A percentile compares a stretch with the other conserved stretches of the same genome.
These are phyloP conservation scores for Chymomyza amoena DNA, from an alignment of 2,888 invertebrate genomes.

Conservation along the genomic window DNA sequence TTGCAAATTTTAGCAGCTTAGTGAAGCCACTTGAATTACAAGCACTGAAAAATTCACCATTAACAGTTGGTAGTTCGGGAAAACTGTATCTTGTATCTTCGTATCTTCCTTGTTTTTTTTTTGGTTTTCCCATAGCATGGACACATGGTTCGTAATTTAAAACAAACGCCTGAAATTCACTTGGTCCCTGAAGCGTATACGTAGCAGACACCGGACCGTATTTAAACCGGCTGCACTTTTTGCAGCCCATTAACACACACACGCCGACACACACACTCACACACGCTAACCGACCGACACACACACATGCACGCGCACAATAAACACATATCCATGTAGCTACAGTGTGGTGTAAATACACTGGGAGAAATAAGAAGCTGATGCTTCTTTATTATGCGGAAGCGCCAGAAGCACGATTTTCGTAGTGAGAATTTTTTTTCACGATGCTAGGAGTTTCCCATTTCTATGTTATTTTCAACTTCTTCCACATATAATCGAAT, in stretches of 20 bases:
- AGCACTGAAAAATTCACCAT: neutral
- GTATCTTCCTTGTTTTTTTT: neutral
- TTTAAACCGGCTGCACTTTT: conserved; percentile 2
- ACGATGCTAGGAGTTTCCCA: too few relatives aligned
- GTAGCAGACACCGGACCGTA: neutral
- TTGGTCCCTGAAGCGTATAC: neutral
- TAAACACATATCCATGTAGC: neutral
- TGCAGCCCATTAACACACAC: conserved; percentile 30
- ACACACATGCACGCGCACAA: conserved; percentile 5
- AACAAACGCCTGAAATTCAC: conserved; percentile 4
- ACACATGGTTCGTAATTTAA: neutral
- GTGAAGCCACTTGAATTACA: neutral
- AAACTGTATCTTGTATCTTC: neutral
- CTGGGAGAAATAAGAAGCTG: too few relatives aligned
- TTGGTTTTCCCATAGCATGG: neutral
- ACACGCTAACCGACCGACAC: conserved; percentile 3
- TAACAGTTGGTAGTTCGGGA: neutral
- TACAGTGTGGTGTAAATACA: too few relatives aligned
- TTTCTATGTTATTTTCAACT: too few relatives aligned
- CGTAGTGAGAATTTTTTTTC: too few relatives aligned
- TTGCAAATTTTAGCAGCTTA: neutral
- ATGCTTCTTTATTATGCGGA: too few relatives aligned
- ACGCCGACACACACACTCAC: conserved; percentile 20
- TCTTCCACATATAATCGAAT: too few relatives aligned
- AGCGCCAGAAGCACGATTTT: too few relatives aligned